Base-by-base conservation (phyloP, 2,888 invertebrate species). In the Chorisops tibialis region DNA sequence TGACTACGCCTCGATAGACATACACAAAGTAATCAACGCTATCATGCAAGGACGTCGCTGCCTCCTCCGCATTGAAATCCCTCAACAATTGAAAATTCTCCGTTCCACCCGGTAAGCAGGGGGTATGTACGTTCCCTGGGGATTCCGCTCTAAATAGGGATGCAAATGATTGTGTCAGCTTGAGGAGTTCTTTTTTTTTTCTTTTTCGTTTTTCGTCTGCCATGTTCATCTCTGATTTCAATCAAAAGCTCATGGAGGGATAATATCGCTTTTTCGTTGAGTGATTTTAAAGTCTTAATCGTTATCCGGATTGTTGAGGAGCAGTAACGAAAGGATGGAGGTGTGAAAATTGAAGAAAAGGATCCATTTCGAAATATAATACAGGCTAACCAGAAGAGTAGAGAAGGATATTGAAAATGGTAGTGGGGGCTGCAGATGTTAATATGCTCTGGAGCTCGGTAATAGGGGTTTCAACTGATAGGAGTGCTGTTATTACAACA, bases 1-100 rank as follows among this genome's bases (percentile, higher is more conserved):
- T 5, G 43, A 45, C 56, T 63, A 63, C 59, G 63, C 63, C 60
- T 49, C 59, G 63, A 22, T 59, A 54, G 60, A 54, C 49, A 63
- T 60, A 63, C 54, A 63, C 51, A 63, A 63, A 63, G 63, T 63
- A 63, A 63, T 63, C 63, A 63, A 63, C 63, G 59, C 47, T 41
- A 59, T 59, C 59, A 63, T 48, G 59, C 56, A 56, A 45, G 45
- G 45, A 56, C 35, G 30, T 4, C 43, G 16, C 14, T 18, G 39
- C 43, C 12, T 14, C 16, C 14, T 18, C 43, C 18, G 19, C 43
- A 43, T 30, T 56, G 56, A 43, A 56, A 56, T 56, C 56, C 56
- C 56, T 56, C 43, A 56, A 56, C 56, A 56, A 56, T 56, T 56
- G 56, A 56, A 56, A 30, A 56, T 30, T 35, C 56, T 16, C 45